Evolutionary conservation across 2,797 vertebrate genomes (phyloP).

Genomic region (Ceryle rudis): DNA sequence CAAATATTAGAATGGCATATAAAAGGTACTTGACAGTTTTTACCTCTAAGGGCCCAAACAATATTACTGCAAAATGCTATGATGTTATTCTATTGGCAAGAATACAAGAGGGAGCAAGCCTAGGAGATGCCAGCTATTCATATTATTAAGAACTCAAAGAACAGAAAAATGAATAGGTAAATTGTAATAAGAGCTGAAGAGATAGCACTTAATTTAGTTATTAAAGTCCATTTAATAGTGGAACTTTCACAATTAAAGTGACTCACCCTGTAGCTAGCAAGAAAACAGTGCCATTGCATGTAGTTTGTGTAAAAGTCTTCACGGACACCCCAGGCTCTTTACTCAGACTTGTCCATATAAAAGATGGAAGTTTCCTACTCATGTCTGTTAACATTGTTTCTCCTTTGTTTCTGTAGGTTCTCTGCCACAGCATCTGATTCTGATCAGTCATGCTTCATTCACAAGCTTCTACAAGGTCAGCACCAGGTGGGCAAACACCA

Average conservation of each 20-base stretch:
- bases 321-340: neutral
- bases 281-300: neutral
- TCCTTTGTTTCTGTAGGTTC: neutral
- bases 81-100: constrained; percentile 27
- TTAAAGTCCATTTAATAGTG: neutral
- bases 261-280: neutral
- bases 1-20: constrained; percentile 51
- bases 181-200: constrained; percentile 36
- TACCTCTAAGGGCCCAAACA: neutral
- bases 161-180: constrained; percentile 38
- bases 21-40: constrained; percentile 59
- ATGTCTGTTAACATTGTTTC: neutral
- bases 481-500: neutral
- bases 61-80: constrained; percentile 37
- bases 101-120: neutral
- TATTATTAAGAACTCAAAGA: constrained; percentile 40
- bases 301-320: neutral
- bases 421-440: neutral
- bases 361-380: neutral
- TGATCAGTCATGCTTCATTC: neutral
- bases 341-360: neutral
- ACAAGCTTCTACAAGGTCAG: neutral
- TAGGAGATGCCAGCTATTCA: constrained; percentile 31
- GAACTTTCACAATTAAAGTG: constrained; percentile 25
- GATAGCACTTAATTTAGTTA: constrained; percentile 28